A percentile compares a stretch with the other conserved stretches of the same genome.
These are phyloP conservation scores for Ophion costatus DNA, from an alignment of 2,888 invertebrate species.

Conservation along the genomic window DNA sequence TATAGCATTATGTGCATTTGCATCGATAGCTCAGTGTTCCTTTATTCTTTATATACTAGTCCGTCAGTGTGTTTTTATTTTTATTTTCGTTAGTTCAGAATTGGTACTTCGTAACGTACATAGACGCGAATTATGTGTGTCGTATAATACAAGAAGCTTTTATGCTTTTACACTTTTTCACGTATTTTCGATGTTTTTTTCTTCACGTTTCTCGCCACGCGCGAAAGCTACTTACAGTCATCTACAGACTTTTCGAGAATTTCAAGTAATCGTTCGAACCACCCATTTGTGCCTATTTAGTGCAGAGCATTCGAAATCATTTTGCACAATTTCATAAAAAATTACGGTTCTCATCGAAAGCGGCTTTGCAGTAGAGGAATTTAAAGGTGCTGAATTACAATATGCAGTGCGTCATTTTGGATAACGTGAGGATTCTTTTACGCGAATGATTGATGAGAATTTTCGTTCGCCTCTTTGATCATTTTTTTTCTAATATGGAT, in stretches of 20 bases:
- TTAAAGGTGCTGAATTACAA: background rate
- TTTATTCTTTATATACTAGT: constrained; percentile 44
- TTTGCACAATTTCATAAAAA: background rate
- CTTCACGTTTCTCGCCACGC: constrained; percentile 24
- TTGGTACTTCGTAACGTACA: constrained; percentile 11
- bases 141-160: constrained; percentile 62
- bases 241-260: constrained; percentile 10
- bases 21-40: constrained; percentile 60
- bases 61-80: constrained; percentile 35
- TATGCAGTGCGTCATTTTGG: background rate
- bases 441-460: background rate
- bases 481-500: background rate
- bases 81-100: constrained; percentile 35
- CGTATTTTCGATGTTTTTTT: constrained; percentile 45
- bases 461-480: background rate
- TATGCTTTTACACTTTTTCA: constrained; percentile 30
- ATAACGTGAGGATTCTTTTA: background rate
- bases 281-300: background rate
- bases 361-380: background rate
- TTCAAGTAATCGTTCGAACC: background rate
- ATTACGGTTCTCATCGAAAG: background rate
- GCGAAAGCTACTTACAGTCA: constrained; percentile 31
- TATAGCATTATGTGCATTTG: constrained; percentile 65
- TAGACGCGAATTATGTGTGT: constrained; percentile 17
- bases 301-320: background rate